These are phyloP conservation scores for Apogon talboti DNA, from an alignment of 2,797 vertebrate genomes.

Conservation along the genomic window DNA sequence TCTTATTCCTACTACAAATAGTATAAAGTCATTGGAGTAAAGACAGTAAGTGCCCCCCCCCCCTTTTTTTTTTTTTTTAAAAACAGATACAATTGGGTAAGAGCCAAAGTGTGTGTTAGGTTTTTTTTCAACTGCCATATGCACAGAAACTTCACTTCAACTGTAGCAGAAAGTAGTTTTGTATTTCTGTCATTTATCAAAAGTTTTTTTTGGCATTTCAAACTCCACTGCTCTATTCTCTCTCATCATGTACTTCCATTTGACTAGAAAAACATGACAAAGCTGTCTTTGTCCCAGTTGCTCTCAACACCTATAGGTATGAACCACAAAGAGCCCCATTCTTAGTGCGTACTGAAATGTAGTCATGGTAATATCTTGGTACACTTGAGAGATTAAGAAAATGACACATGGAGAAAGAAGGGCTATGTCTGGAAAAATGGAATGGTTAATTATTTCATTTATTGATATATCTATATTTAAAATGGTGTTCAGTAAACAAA, in stretches of 20 bases:
- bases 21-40: too few species aligned
- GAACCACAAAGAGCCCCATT: conserved; percentile 7
- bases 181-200: background rate
- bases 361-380: background rate
- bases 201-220: conserved; percentile 6
- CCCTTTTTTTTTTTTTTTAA: too few species aligned
- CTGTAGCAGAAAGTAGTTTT: background rate
- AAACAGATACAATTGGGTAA: too few species aligned
- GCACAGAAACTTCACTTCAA: background rate
- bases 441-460: too few species aligned
- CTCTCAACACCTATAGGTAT: background rate
- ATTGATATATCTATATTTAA: too few species aligned
- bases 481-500: too few species aligned
- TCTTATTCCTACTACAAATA: too few species aligned
- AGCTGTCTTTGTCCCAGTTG: background rate
- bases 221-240: background rate
- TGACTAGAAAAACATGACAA: background rate
- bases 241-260: background rate
- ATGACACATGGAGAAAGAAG: too few species aligned
- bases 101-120: too few species aligned
- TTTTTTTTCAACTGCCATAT: background rate
- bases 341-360: background rate
- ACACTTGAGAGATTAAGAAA: too few species aligned
- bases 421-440: too few species aligned
- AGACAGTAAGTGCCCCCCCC: too few species aligned